Evolutionary conservation across 2,888 invertebrate species (phyloP).

Genomic region (Euplagia quadripunctaria): DNA sequence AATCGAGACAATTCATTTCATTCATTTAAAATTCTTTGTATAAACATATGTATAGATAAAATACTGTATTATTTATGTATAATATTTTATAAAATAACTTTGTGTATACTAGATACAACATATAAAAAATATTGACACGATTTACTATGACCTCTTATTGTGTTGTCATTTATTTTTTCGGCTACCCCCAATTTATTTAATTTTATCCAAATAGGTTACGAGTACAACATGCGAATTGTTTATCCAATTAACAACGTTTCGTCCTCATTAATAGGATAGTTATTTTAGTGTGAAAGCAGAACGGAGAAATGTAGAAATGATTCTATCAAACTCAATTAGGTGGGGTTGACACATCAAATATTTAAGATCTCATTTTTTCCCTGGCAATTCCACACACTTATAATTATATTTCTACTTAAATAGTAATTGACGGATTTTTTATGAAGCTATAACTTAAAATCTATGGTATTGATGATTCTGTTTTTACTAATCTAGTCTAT

Average conservation of each 20-base stretch:
- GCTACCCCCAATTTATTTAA: not conserved
- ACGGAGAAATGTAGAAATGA: not conserved
- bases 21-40: slow-evolving; percentile 33
- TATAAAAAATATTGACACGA: slow-evolving; percentile 8
- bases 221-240: not conserved
- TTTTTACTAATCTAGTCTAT: slow-evolving; percentile 25
- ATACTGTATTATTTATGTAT: slow-evolving; percentile 27
- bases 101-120: slow-evolving; percentile 21
- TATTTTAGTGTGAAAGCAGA: not conserved
- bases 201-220: not conserved
- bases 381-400: slow-evolving; percentile 12
- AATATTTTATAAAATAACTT: slow-evolving; percentile 11
- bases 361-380: slow-evolving; percentile 4
- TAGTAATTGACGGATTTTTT: slow-evolving; percentile 17
- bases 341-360: slow-evolving; percentile 10
- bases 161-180: not conserved
- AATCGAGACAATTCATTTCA: slow-evolving; percentile 42
- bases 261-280: not conserved
- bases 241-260: not conserved
- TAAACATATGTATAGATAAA: slow-evolving; percentile 39
- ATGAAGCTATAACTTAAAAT: slow-evolving; percentile 28
- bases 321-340: not conserved
- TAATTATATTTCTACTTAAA: slow-evolving; percentile 21
- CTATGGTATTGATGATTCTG: slow-evolving; percentile 43
- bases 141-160: not conserved